Evolutionary conservation across 2,888 invertebrate genomes (phyloP), one percentile per base, ranked within the genome.

Genomic region (Girardia tigrina): DNA sequence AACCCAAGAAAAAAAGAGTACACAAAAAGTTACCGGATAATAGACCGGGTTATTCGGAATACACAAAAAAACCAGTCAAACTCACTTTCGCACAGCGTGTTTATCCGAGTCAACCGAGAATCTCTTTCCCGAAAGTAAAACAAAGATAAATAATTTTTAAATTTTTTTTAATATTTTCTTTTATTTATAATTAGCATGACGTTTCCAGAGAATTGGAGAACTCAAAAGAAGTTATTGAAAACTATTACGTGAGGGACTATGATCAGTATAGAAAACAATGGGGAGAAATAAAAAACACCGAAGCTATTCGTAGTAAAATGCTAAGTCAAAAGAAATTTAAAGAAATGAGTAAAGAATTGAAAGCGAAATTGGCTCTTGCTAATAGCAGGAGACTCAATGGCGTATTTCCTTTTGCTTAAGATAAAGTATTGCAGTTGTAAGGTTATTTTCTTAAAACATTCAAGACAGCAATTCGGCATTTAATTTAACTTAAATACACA

Each of bases 251-350:
- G n/a, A 56, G 56, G n/a, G 56, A 56, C 23, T 56, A 56, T 16
- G 56, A 56, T n/a, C 56, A 56, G 23, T 56, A 56, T 56, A n/a
- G 56, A 4, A 56, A n/a, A n/a, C 56, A 56, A n/a, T 56, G 56
- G 56, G 23, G 23, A 6, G 56, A 56, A 56, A 56, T 56, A 56
- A 56, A 56, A n/a, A 56, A 56, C n/a, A 56, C 56, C 4, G 56
- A 56, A 56, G 2, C 8, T 4, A 6, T 56, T 20, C 56, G 56
- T n/a, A 23, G 23, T 56, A 56, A 16, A n/a, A 23, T 56, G 23
- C 2, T 16, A 20, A n/a, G 23, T 16, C n/a, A 16, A n/a, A 8
- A 20, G n/a, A 56, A 56, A 56, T 56, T 56, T 56, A 56, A n/a
- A 23, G 56, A 56, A 56, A 4, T 56, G 56, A 56, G 20, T 20